Base-by-base conservation (phyloP, 1,140 invertebrate genomes). In the Lycorma delicatula region DNA sequence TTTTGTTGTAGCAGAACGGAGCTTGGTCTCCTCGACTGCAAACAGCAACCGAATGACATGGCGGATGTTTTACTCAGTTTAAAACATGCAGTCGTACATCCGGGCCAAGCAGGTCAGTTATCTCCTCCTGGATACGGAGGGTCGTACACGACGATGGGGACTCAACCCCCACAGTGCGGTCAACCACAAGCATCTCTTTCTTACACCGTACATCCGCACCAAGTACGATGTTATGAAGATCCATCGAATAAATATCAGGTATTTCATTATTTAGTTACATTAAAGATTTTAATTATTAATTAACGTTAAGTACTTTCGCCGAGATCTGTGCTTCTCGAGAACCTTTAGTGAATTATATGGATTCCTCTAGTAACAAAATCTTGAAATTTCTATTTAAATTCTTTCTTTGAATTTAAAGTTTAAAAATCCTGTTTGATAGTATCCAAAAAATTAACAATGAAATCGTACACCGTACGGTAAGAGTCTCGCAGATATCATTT, bases 31-130 rank as follows among this genome's bases (percentile, higher is more conserved):
- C 5, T 44, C 16, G 41, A 44, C 41, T 44, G 41, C 41, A 44
- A 44, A 22, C 41, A 44, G 41, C 41, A 44, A 22, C 41, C 76
- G 16, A 79, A 83, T 69, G 81, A 86, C 60, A 84, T 91, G 54
- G 88, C 89, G 1, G 89, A 93, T 67, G 89, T 91, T 20, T 77
- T 93, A 23, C 74, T 92, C 56, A 91, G 89, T 0, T 71, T 93
- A 57, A 93, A 93, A 72, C 88, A 92, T 68, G 87, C 89, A 0
- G 87, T 92, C 11, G 86, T 91, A 11, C 87, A 91, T 73, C 86
- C 86, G 7, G 83, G 81, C 60, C 79, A 74, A 68, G 72, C 60
- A 34, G 59, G 59, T 20, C 77, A 59, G 66, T 62, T 68, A 46
- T 54, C 59, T 54, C 55, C 58, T 64, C 46, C 26, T 23, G 41